These are phyloP conservation scores for Acridotheres tristis DNA, from an alignment of 2,797 vertebrate genomes.

Conservation along the genomic window DNA sequence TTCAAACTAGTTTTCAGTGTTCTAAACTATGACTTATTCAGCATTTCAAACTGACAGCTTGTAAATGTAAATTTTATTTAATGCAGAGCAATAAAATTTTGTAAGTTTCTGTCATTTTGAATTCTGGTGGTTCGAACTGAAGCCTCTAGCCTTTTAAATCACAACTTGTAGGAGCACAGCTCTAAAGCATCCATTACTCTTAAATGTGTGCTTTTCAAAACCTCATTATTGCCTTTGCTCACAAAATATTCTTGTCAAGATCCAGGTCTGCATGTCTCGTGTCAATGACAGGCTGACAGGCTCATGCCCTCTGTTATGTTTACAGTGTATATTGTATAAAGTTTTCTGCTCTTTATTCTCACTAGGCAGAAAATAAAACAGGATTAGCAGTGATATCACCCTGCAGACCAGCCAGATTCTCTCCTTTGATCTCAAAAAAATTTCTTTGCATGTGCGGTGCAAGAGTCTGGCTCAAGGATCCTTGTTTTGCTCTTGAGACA, in stretches of 20 bases:
- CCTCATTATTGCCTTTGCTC: slow-evolving; percentile 49
- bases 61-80: slow-evolving; percentile 78
- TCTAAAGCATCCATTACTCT: slow-evolving; percentile 55
- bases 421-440: slow-evolving; percentile 5
- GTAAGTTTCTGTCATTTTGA: slow-evolving; percentile 78
- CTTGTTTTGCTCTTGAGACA: background rate
- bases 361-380: background rate
- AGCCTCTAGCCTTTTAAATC: slow-evolving; percentile 74
- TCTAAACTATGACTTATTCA: slow-evolving; percentile 64
- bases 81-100: slow-evolving; percentile 76
- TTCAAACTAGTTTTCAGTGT: slow-evolving; percentile 38
- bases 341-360: slow-evolving; percentile 28
- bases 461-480: background rate
- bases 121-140: slow-evolving; percentile 71
- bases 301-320: slow-evolving; percentile 27
- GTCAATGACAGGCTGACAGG: slow-evolving; percentile 53
- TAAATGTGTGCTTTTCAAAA: slow-evolving; percentile 44
- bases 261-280: slow-evolving; percentile 52
- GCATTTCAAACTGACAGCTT: slow-evolving; percentile 76
- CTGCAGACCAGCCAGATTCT: background rate
- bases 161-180: slow-evolving; percentile 64
- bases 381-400: slow-evolving; percentile 5
- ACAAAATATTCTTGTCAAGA: slow-evolving; percentile 65
- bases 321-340: background rate
- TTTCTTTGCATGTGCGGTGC: background rate